Evolutionary conservation across 1,140 invertebrate species (phyloP).

Genomic region (Drosophila melanica): DNA sequence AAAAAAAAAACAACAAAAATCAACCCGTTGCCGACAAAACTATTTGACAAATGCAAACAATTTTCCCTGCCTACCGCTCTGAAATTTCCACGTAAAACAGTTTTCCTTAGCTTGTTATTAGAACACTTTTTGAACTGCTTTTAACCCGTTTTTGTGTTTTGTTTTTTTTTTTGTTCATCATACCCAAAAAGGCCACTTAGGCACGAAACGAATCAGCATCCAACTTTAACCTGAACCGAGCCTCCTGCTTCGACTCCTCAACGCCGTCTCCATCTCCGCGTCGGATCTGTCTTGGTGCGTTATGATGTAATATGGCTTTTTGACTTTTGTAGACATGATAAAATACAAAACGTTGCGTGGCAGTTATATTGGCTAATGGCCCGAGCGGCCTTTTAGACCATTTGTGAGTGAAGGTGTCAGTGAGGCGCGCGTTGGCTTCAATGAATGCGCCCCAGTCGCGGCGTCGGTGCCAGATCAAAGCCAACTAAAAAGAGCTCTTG

Average conservation of each 20-base stretch:
- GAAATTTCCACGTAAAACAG: conserved; percentile 66
- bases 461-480: conserved; percentile 33
- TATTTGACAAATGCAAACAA: conserved; percentile 81
- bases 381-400: conserved; percentile 74
- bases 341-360: conserved; percentile 82
- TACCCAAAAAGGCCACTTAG: conserved; percentile 73
- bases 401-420: conserved; percentile 70
- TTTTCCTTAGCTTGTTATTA: conserved; percentile 72
- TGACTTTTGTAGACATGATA: conserved; percentile 82
- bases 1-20: conserved; percentile 24
- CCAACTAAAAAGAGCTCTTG: conserved; percentile 19
- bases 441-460: conserved; percentile 30
- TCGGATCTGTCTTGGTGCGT: conserved; percentile 52
- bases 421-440: conserved; percentile 44
- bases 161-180: not conserved
- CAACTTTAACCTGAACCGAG: conserved; percentile 8
- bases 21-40: conserved; percentile 60
- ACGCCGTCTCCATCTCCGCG: conserved; percentile 28
- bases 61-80: conserved; percentile 38
- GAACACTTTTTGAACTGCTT: conserved; percentile 70
- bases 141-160: conserved; percentile 29
- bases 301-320: conserved; percentile 82
- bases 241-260: not conserved
- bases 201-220: conserved; percentile 65
- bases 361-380: conserved; percentile 82